Evolutionary conservation across 2,113 vertebrate genomes (phyloP).

Genomic region (Cryptomyrus ogoouensis): DNA sequence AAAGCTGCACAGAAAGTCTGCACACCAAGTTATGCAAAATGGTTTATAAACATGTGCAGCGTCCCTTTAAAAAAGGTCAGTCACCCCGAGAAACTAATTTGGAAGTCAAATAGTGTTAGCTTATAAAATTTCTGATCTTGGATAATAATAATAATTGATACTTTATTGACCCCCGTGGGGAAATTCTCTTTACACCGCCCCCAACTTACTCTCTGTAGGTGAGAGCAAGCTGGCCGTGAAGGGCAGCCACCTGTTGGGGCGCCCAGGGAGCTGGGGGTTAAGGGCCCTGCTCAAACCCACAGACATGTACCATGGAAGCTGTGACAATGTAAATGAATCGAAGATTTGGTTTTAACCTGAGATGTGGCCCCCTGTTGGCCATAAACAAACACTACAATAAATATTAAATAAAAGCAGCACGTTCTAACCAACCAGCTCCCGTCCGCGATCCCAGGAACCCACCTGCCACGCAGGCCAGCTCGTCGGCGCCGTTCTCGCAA

Average conservation of each 20-base stretch:
- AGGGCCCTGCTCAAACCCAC: not conserved
- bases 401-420: not conserved
- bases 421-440: not conserved
- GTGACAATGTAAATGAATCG: not conserved
- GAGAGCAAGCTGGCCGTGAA: too few species aligned
- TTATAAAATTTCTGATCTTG: not conserved
- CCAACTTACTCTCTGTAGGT: too few species aligned
- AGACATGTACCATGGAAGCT: not conserved
- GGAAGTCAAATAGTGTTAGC: not conserved
- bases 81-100: not conserved
- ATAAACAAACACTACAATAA: not conserved
- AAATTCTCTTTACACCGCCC: too few species aligned
- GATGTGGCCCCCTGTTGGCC: not conserved
- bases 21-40: not conserved
- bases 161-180: too few species aligned
- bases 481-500: constrained; percentile 85
- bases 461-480: constrained; percentile 85
- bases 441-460: constrained; percentile 34
- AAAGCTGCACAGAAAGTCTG: not conserved
- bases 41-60: not conserved
- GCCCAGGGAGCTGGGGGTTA: too few species aligned
- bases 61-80: not conserved
- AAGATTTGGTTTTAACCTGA: not conserved
- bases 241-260: too few species aligned
- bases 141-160: not conserved